A percentile compares a stretch with the other conserved stretches of the same genome.
These are phyloP conservation scores for Anabacerthia variegaticeps DNA, from an alignment of 2,797 vertebrate genomes.

Conservation along the genomic window DNA sequence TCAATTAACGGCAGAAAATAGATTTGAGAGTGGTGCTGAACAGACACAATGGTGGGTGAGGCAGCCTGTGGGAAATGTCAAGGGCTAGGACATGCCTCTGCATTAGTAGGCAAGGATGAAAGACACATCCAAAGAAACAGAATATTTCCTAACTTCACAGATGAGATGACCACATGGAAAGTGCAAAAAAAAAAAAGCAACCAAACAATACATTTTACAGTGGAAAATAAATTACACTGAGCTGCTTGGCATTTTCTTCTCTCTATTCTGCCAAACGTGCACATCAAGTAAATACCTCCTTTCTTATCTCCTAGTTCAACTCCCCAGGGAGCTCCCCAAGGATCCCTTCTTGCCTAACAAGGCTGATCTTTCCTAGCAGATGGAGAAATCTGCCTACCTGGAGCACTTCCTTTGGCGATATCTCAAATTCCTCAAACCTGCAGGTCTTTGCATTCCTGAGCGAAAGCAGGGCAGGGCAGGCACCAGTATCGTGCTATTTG, in stretches of 20 bases:
- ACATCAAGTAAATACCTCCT: background rate
- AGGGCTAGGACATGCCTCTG: background rate
- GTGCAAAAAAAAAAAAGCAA: background rate
- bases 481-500: background rate
- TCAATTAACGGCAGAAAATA: background rate
- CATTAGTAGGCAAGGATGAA: background rate
- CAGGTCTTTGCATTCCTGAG: background rate
- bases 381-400: background rate
- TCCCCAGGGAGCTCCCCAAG: background rate
- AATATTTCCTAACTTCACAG: background rate
- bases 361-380: background rate
- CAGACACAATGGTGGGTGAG: background rate
- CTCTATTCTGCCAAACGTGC: background rate
- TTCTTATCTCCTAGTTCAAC: background rate
- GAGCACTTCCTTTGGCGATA: background rate
- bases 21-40: background rate
- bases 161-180: background rate
- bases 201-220: background rate
- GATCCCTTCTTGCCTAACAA: background rate
- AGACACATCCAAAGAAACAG: background rate
- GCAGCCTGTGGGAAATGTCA: background rate
- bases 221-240: background rate
- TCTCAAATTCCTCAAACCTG: background rate
- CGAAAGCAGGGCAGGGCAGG: rapidly evolving
- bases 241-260: background rate